Base-by-base conservation (phyloP, 1,140 invertebrate species). In the Oncopodura yosiiana region DNA sequence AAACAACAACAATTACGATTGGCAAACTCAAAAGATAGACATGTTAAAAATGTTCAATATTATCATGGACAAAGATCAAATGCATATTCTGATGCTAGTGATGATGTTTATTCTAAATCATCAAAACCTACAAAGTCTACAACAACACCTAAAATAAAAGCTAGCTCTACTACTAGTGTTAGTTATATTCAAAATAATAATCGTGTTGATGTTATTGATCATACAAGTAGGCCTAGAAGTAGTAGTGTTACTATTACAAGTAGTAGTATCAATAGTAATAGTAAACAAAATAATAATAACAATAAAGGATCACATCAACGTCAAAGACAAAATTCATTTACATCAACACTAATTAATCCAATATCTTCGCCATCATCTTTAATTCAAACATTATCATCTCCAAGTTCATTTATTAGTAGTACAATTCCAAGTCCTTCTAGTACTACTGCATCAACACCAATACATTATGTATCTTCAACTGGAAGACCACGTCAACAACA, bases 61-160 rank as follows among this genome's bases (percentile, higher is more conserved):
- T 56, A 50, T 34, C 41, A 50, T 24, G 54, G 54, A 26, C 54
- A 56, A 56, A 34, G 54, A 50, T 50, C 46, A 29, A 56, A 56
- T 43, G 54, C 48, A 0, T 56, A 32, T 30, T 49, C 54, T n/a
- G 54, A 49, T 14, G 18, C 38, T 14, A 16, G 8, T 12, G 21
- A n/a, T n/a, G n/a, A n/a, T n/a, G n/a, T n/a, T n/a, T n/a, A n/a
- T n/a, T n/a, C n/a, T n/a, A n/a, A n/a, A n/a, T n/a, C n/a, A n/a
- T n/a, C n/a, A n/a, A n/a, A n/a, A n/a, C n/a, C n/a, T n/a, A n/a
- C n/a, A n/a, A n/a, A n/a, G n/a, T n/a, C n/a, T n/a, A n/a, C n/a
- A n/a, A n/a, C n/a, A n/a, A n/a, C n/a, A n/a, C n/a, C n/a, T n/a
- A n/a, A n/a, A n/a, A n/a, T 34, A 34, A 9, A 6, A 18, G 2